Evolutionary conservation across 2,888 invertebrate species (phyloP), one percentile per base, ranked within the genome.

Genomic region (Orchesellides sinensis): DNA sequence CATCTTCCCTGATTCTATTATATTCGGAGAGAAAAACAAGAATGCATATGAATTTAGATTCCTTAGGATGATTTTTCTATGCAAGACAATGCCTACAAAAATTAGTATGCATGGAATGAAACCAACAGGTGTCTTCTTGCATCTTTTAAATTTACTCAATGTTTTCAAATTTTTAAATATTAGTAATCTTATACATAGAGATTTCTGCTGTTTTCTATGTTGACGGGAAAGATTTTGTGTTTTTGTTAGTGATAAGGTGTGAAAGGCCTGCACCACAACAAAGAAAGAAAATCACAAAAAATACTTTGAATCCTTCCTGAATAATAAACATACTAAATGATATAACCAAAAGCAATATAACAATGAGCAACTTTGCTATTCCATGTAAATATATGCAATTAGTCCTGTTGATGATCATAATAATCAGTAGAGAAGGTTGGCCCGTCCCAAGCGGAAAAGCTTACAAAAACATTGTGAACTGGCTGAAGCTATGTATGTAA

Each of bases 201-300:
- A n/a, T 27, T 52, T 10, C 49, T 56, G 21, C 70, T 40, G 10
- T n/a, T 4, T 12, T 66, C 5, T 72, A 49, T 73, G 47, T 63
- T 73, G 32, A 63, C 21, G 66, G 40, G 27, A 68, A 25, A 12
- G 23, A 35, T 40, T 10, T 10, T n/a, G 10, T 5, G n/a, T 40
- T 35, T 54, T 54, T 66, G 54, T 49, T 77, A 77, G 68, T 77
- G 68, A 77, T 56, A 68, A 66, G 68, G 77, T 77, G 77, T 45
- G 52, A 54, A 77, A 23, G 77, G 45, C 68, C 68, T 77, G 45
- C 47, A 68, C 14, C 25, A 25, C 25, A 25, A 54, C 25, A 25
- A 47, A 47, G 40, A 52, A 49, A 63, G n/a, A n/a, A n/a, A n/a
- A n/a, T n/a, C n/a, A n/a, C n/a, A n/a, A n/a, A n/a, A n/a, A n/a